Percentiles rank a stretch among this genome's conserved stretches.
These are phyloP conservation scores for Erpornis zantholeuca DNA, from an alignment of 2,113 vertebrate species.

Conservation along the genomic window DNA sequence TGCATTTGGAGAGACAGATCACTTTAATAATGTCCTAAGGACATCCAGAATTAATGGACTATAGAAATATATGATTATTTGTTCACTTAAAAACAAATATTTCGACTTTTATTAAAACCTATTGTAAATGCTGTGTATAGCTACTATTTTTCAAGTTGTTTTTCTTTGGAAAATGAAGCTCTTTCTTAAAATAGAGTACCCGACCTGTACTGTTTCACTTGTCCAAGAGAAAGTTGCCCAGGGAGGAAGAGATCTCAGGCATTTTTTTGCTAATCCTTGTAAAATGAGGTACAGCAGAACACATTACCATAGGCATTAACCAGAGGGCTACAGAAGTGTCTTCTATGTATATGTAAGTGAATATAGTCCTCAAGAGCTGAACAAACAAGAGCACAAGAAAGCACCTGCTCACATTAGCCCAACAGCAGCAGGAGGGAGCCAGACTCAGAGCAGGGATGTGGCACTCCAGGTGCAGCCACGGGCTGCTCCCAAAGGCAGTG, in stretches of 20 bases:
- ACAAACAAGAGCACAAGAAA: not conserved
- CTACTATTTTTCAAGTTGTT: not conserved
- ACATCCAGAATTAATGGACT: not conserved
- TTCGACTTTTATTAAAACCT: not conserved
- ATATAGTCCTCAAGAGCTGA: not conserved
- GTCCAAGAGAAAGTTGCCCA: not conserved
- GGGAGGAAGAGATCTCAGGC: not conserved
- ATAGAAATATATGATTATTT: not conserved
- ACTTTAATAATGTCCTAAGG: not conserved
- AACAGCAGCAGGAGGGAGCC: not conserved
- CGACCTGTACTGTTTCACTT: not conserved
- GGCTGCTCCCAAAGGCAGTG: not conserved
- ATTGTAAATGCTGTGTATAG: not conserved
- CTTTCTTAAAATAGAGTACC: not conserved
- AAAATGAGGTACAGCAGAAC: not conserved
- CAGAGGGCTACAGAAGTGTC: not conserved
- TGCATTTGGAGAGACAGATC: not conserved
- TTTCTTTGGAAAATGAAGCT: not conserved
- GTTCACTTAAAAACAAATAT: not conserved
- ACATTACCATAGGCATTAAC: not conserved
- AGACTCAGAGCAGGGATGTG: not conserved
- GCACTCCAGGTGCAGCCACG: accelerated
- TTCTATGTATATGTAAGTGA: not conserved
- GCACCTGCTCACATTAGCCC: not conserved
- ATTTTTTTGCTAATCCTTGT: not conserved